Evolutionary conservation across 1,140 invertebrate genomes (phyloP).

Genomic region (Paralvinella palmiformis): DNA sequence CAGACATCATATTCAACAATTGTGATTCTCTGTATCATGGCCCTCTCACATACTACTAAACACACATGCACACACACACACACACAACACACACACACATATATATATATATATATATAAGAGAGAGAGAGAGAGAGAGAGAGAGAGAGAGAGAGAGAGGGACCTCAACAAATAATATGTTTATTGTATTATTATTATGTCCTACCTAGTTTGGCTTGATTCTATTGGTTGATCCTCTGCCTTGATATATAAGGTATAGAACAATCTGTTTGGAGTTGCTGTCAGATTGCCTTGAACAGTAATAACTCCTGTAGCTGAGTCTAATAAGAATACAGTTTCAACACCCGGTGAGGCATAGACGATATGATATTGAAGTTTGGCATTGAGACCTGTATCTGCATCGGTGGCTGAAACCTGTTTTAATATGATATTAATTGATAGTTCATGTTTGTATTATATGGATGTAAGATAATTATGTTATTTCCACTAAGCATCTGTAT

Average conservation of each 20-base stretch:
- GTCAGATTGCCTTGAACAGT: neutral
- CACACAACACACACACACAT: too few relatives aligned
- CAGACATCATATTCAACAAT: too few relatives aligned
- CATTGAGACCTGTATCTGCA: neutral
- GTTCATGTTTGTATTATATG: neutral
- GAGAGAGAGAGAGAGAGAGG: too few relatives aligned
- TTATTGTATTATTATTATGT: too few relatives aligned
- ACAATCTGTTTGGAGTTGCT: too few relatives aligned
- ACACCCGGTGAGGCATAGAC: neutral
- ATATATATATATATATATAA: too few relatives aligned
- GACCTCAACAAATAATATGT: too few relatives aligned
- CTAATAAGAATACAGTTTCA: conserved; percentile 1
- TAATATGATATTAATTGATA: neutral
- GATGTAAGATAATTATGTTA: neutral
- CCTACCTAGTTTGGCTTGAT: neutral
- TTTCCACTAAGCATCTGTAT: neutral
- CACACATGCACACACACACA: too few relatives aligned
- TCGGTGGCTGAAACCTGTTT: neutral
- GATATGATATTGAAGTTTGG: neutral
- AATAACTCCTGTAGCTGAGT: neutral
- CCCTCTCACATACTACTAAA: too few relatives aligned
- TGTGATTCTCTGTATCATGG: too few relatives aligned
- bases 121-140: too few relatives aligned
- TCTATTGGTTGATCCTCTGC: neutral
- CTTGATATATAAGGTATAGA: neutral